phyloP scores from a whole-genome alignment of 1,140 invertebrate species.

The Helicoverpa armigera region DNA sequence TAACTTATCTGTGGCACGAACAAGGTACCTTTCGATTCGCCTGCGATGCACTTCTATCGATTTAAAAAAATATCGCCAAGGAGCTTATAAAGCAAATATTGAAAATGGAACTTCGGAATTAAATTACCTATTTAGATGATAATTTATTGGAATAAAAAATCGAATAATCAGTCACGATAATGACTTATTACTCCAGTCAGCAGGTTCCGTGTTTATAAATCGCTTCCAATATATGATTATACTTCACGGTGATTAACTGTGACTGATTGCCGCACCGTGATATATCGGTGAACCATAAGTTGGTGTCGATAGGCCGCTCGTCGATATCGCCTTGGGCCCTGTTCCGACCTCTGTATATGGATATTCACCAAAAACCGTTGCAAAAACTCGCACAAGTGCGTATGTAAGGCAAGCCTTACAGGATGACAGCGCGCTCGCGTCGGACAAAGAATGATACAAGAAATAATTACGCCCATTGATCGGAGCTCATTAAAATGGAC shows the following conservation, averaged over 20 bases:
- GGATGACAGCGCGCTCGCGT: slow-evolving; percentile 77
- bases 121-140: neutral
- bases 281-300: slow-evolving; percentile 29
- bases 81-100: too few species aligned
- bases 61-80: too few species aligned
- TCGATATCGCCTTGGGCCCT: slow-evolving; percentile 25
- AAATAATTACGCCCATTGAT: slow-evolving; percentile 85
- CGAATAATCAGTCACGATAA: neutral
- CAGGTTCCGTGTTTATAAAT: neutral
- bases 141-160: neutral
- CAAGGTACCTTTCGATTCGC: slow-evolving; percentile 19
- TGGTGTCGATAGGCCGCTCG: slow-evolving; percentile 8
- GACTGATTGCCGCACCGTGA: slow-evolving; percentile 26
- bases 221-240: neutral
- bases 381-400: slow-evolving; percentile 70
- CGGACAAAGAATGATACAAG: slow-evolving; percentile 82
- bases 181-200: neutral
- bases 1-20: slow-evolving; percentile 36
- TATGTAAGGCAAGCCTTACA: slow-evolving; percentile 66
- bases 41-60: slow-evolving; percentile 35
- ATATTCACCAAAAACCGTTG: slow-evolving; percentile 76
- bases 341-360: slow-evolving; percentile 64
- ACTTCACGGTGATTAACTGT: slow-evolving; percentile 4
- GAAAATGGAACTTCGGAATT: neutral
- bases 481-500: slow-evolving; percentile 80